phyloP scores from a whole-genome alignment of 2,888 invertebrate genomes.

The Dryococelus australis region DNA sequence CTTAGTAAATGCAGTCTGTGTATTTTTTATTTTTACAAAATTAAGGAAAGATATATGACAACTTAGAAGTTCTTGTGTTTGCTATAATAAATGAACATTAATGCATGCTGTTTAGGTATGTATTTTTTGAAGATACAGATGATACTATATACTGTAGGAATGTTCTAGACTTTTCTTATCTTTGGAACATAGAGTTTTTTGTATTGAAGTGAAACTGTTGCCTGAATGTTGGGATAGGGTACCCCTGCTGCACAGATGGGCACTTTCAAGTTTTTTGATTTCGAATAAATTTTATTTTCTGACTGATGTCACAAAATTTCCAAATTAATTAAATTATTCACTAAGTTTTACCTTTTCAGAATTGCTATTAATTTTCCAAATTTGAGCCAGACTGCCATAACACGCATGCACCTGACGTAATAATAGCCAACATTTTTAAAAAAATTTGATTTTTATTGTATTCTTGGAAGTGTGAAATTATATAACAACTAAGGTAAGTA shows the following conservation, averaged over 20 bases:
- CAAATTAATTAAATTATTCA: background rate
- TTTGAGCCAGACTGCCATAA: background rate
- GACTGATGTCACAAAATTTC: background rate
- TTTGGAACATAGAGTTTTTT: background rate
- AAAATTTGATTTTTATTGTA: background rate
- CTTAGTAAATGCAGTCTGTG: background rate
- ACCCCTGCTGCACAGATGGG: conserved; percentile 69
- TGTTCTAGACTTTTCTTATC: background rate
- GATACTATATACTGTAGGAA: background rate
- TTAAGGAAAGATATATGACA: background rate
- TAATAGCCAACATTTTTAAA: background rate
- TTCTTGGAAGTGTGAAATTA: background rate
- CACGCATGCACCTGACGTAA: background rate
- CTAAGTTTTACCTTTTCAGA: conserved; percentile 18
- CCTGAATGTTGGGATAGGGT: conserved; percentile 99
- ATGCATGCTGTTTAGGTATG: background rate
- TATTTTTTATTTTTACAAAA: background rate
- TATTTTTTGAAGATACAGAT: background rate
- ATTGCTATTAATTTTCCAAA: conserved; percentile 20
- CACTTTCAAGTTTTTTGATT: conserved; percentile 36
- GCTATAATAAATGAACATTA: background rate
- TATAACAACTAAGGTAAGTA: background rate
- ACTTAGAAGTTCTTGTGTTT: background rate
- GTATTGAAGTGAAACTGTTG: conserved; percentile 58
- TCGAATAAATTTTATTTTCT: background rate